Evolutionary conservation across 2,888 invertebrate genomes (phyloP).

Genomic region (Phanerotoma sp.): DNA sequence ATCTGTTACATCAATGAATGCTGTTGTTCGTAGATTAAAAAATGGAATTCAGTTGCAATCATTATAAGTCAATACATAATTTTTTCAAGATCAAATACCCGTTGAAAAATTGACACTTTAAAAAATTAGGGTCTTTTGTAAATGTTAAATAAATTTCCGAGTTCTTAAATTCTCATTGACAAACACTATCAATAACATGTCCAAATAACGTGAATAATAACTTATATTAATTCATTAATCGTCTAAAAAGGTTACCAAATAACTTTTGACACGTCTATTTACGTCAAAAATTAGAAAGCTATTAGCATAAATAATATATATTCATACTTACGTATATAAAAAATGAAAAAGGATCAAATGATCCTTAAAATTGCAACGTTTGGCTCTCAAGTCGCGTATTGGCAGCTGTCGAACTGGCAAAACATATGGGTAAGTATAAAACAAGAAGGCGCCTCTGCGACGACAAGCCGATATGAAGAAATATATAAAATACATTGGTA

Average conservation of each 20-base stretch:
- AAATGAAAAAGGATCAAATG: conserved; percentile 5
- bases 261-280: neutral
- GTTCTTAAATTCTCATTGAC: too few species aligned
- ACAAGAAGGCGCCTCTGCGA: neutral
- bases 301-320: neutral
- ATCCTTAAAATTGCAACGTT: conserved; percentile 21
- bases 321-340: neutral
- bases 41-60: too few species aligned
- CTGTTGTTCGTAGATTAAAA: too few species aligned
- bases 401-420: conserved; percentile 32
- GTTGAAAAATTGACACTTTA: too few species aligned
- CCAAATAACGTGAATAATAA: too few species aligned
- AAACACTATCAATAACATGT: too few species aligned
- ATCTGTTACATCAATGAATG: too few species aligned
- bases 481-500: conserved; percentile 32
- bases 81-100: too few species aligned
- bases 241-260: neutral
- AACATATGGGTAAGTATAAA: conserved; percentile 15
- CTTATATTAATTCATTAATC: too few species aligned
- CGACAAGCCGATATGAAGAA: conserved; percentile 44
- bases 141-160: too few species aligned
- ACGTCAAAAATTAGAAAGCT: neutral
- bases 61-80: too few species aligned
- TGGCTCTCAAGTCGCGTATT: conserved; percentile 39
- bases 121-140: too few species aligned